Base-by-base conservation (phyloP, 2,888 invertebrate species). In the Lepidonotus clava region DNA sequence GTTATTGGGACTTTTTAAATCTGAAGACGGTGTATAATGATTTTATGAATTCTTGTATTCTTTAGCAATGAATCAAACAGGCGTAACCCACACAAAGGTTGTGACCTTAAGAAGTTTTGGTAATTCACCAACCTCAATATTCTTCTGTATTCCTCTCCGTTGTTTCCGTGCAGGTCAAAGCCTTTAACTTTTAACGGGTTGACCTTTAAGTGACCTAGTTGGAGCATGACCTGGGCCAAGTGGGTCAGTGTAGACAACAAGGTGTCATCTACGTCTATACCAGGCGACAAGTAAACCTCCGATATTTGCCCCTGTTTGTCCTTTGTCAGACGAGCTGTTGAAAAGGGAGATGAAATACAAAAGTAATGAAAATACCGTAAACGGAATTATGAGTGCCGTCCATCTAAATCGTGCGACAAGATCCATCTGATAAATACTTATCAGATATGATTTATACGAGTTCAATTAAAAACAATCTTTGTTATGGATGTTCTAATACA, bases 241-340 rank as follows among this genome's bases (percentile, higher is more conserved):
- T 84, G 84, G 38, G 40, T 51, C 38, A 84, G 24, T 21, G 84
- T 84, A n/a, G 18, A 8, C 11, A 84, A 41, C 18, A 40, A 34
- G 2, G 36, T 36, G 34, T 76, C 76, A 24, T 85, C 85, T 8
- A 51, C 24, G 41, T 85, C 85, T 32, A 85, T 85, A 2, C 85
- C 51, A 6, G 85, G 85, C 0, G 76, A 36, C 14, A 85, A 28
- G 36, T 76, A 51, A 21, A 85, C 85, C 11, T 6, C 24, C 2
- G 51, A 41, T 11, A 85, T 51, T 28, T 76, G 6, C 1, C 85
- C 85, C n/a, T 40, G 46, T 14, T 76, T 46, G 32, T 53, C 76
- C 71, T 56, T 56, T 11, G 71, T 32, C 76, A 85, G 36, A 34
- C 85, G 85, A 18, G 76, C 85, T 85, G 76, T 24, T 11, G 38